A percentile compares a stretch with the other conserved stretches of the same genome.
Conservation (phyloP, 2,888 invertebrate species). For the Dexiosoma caninum region DNA sequence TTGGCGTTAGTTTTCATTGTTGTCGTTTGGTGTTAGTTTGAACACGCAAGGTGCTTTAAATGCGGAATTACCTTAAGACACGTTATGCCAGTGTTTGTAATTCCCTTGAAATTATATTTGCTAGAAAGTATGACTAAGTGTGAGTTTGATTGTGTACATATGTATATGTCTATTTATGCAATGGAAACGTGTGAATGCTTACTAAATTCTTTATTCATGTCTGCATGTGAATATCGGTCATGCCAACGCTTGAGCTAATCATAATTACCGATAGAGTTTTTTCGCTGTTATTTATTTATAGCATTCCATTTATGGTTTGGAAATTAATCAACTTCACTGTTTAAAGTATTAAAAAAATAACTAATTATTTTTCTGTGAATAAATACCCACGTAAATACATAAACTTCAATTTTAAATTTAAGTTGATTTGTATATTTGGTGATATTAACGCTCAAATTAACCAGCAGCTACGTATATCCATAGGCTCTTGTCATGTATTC, state of each 20-base stretch:
- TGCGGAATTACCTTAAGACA: slow-evolving; percentile 71
- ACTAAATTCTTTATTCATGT: not conserved
- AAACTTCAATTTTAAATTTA: too few species aligned
- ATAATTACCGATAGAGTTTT: not conserved
- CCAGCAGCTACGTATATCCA: too few species aligned
- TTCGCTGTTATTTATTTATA: too few species aligned
- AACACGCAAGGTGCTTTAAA: slow-evolving; percentile 72
- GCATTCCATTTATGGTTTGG: too few species aligned
- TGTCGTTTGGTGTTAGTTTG: slow-evolving; percentile 69
- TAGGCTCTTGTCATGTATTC: too few species aligned
- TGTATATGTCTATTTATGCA: too few species aligned
- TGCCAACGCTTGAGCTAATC: not conserved
- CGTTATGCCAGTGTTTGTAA: slow-evolving; percentile 66
- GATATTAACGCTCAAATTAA: too few species aligned
- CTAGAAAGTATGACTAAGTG: not conserved
- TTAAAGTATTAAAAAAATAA: too few species aligned
- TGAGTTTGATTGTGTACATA: not conserved
- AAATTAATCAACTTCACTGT: too few species aligned
- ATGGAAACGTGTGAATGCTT: not conserved
- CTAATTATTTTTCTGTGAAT: too few species aligned
- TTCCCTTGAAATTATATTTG: not conserved
- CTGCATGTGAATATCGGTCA: not conserved
- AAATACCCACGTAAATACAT: too few species aligned
- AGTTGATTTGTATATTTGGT: too few species aligned
- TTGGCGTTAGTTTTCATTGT: slow-evolving; percentile 33